Evolutionary conservation across 2,113 vertebrate genomes (phyloP), one percentile per base, ranked within the genome.

Genomic region (Pachyramphus minor): DNA sequence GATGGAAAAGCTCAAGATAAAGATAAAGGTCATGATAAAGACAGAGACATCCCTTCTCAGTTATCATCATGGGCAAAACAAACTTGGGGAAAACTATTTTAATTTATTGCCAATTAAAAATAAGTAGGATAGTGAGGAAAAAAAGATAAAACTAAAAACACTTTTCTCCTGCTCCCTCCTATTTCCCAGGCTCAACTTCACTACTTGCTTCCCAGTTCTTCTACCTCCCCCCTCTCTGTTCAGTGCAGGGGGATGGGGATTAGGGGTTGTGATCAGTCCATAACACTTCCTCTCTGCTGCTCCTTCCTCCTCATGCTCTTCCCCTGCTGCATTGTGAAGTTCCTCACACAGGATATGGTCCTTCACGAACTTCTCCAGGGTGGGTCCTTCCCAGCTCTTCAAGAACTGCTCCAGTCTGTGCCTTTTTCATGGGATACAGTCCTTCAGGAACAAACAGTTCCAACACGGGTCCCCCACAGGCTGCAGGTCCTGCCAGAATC

Each of bases 391-490:
- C 18, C 22, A 79, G n/a, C 15, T 71, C 28, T 87, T 71, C 41
- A 60, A 12, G 67, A 45, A 20, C 47, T 78, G 42, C 23, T 69
- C 31, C n/a, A 42, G 16, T 2, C 1, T 62, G 37, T 8, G 4
- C 45, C 21, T 11, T 67, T 71, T 35, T 8, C 28, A 41, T 4
- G 11, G 41, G 11, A 9, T 17, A 49, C 21, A 37, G 31, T 55
- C 45, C 39, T 47, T 55, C 49, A 64, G 84, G 44, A 42, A 45
- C 37, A 63, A n/a, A 49, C 4, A 41, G 21, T 8, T 62, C n/a
- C 41, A 76, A n/a, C 2, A 0, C 14, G 12, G 27, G 56, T 41
- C 22, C 9, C 15, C 44, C 31, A 47, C 0, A 2, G 35, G 17
- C 25, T 12, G 5, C 37, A 64, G 8, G 18, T 47, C 30, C 33